Evolutionary conservation across 2,113 vertebrate genomes (phyloP), one percentile per base, ranked within the genome.

Genomic region (Kobus ellipsiprymnus): DNA sequence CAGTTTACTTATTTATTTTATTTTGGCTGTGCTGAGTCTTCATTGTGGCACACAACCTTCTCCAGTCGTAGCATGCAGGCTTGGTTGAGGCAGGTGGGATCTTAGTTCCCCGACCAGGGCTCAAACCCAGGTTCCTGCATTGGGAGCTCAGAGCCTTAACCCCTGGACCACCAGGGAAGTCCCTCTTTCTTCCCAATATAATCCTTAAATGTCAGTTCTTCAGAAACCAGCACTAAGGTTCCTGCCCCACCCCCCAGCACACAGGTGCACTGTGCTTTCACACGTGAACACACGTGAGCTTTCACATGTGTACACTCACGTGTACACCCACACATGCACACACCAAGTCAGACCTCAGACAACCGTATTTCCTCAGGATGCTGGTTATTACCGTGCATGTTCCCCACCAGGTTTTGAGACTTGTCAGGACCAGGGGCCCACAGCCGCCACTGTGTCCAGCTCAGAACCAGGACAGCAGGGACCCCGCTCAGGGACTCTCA

Each of bases 261-360:
- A 60, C 33, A 25, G 30, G 8, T 2, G 17, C 13, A 36, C 7
- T 54, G 12, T 3, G 3, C 30, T 33, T 7, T 13, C 27, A 25
- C 12, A 5, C 1, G 5, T 71, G 67, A 17, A 13, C 6, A 3
- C 40, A 71, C 11, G 2, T 54, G 33, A 11, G 17, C 78, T 50
- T 7, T 9, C 19, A 25, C 8, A 5, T 3, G 59, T 1, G 13
- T 9, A 25, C 6, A 6, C 8, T 9, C 55, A 57, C 6, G 30
- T 1, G 8, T 6, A 25, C 15, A 6, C 6, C 46, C 48, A 57
- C 30, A 16, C 6, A 3, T 0, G 30, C 10, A 25, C 36, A 10
- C 7, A 16, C 7, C 25, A 5, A 3, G 54, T 50, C 60, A 29
- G 48, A 16, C 52, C 59, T 86, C 50, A 21, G 80, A 21, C 1